These are phyloP conservation scores for Tragelaphus scriptus DNA, from an alignment of 2,113 vertebrate genomes.

Conservation along the genomic window DNA sequence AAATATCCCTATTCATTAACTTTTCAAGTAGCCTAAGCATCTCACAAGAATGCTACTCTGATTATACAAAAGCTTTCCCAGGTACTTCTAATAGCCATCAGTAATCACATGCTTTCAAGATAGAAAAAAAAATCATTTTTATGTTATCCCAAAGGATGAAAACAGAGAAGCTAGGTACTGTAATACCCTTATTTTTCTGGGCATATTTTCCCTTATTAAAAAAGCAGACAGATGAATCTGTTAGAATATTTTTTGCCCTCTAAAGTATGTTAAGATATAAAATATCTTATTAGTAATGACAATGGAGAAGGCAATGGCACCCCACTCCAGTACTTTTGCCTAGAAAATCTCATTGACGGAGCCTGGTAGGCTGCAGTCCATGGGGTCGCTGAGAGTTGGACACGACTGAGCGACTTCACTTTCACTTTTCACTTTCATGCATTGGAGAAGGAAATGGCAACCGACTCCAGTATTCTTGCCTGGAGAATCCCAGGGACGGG, in stretches of 20 bases:
- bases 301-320: not conserved
- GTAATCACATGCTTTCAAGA: conserved; percentile 7
- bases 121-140: not conserved
- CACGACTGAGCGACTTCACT: too few relatives aligned
- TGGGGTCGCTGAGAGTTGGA: too few relatives aligned
- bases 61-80: conserved; percentile 67
- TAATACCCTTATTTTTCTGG: conserved; percentile 4
- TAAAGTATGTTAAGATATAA: conserved; percentile 17
- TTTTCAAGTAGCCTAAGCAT: conserved; percentile 69
- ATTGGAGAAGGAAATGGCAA: too few relatives aligned
- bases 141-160: not conserved
- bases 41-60: conserved; percentile 75
- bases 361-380: too few relatives aligned
- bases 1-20: conserved; percentile 63
- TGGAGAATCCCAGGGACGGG: too few relatives aligned
- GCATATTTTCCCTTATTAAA: not conserved
- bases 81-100: not conserved
- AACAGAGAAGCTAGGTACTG: not conserved
- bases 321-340: too few relatives aligned
- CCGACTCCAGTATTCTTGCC: too few relatives aligned
- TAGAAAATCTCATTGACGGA: too few relatives aligned
- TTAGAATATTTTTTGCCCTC: conserved; percentile 21
- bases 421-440: too few relatives aligned
- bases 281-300: not conserved
- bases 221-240: not conserved